Percentiles rank a stretch among this genome's conserved stretches.
These are phyloP conservation scores for Dasysyrphus albostriatus DNA, from an alignment of 2,888 invertebrate genomes.

Conservation along the genomic window DNA sequence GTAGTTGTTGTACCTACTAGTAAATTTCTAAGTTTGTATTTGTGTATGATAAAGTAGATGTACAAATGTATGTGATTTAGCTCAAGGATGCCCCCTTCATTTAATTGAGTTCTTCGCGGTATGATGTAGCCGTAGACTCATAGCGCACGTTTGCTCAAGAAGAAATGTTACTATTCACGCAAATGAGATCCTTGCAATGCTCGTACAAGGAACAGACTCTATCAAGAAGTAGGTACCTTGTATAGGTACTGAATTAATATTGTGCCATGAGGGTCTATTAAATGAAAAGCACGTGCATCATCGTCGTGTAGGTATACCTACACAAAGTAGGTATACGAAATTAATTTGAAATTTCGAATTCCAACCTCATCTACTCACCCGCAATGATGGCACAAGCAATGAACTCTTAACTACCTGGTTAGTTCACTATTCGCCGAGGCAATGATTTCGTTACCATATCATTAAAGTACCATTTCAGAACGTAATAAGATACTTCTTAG, in stretches of 20 bases:
- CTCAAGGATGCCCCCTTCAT: slow-evolving; percentile 22
- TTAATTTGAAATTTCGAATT: slow-evolving; percentile 68
- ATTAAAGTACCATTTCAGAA: slow-evolving; percentile 64
- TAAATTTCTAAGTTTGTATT: background rate
- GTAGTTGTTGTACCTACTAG: background rate
- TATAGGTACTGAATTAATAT: slow-evolving; percentile 20
- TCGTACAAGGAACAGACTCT: background rate
- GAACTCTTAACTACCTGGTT: slow-evolving; percentile 66
- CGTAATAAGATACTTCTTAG: slow-evolving; percentile 71
- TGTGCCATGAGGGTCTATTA: slow-evolving; percentile 53
- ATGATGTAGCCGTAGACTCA: background rate
- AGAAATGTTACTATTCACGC: slow-evolving; percentile 55
- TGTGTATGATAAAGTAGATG: background rate
- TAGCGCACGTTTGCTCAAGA: slow-evolving; percentile 30
- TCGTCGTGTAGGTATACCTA: slow-evolving; percentile 14
- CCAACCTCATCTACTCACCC: slow-evolving; percentile 41
- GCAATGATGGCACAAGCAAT: slow-evolving; percentile 52
- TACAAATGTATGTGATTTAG: slow-evolving; percentile 12
- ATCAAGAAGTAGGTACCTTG: slow-evolving; percentile 12
- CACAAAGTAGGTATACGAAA: slow-evolving; percentile 45
- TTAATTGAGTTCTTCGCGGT: slow-evolving; percentile 32
- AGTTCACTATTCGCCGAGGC: slow-evolving; percentile 56
- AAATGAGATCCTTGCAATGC: slow-evolving; percentile 47
- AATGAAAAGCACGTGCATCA: slow-evolving; percentile 69
- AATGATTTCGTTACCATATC: slow-evolving; percentile 71